Evolutionary conservation across 2,888 invertebrate species (phyloP), one percentile per base, ranked within the genome.

Genomic region (Germaria angustata): DNA sequence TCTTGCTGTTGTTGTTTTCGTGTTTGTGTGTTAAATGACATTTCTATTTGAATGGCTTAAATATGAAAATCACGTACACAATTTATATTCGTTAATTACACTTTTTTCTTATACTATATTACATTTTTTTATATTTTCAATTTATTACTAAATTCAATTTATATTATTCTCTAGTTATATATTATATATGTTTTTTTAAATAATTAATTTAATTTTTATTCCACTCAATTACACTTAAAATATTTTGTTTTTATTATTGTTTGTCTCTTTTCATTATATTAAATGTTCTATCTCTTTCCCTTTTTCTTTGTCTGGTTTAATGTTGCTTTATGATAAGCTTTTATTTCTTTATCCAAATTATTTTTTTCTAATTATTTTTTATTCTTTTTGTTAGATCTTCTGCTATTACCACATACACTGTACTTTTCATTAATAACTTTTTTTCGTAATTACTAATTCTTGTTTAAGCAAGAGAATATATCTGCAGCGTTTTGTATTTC

Each of bases 341-440:
- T 65, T 46, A 32, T 46, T 80, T 49, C 61, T 53, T 63, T 75
- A 75, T 63, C 15, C n/a, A n/a, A 53, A 57, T 55, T 39, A 28
- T 28, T 28, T 28, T 65, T 80, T 75, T 80, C 80, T 80, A 75
- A 75, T 75, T 68, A 63, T 57, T 55, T 57, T 57, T 32, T 6
- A n/a, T 69, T 69, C 49, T 69, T 57, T 57, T 77, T 69, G n/a
- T 49, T 49, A 9, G 22, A 59, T 82, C 75, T 57, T 77, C 66
- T 65, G 59, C 59, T 79, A 79, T 82, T 82, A 79, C 82, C 79
- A 82, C 79, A 82, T 82, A 79, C 82, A 82, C 82, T 82, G 82
- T 82, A 82, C 82, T 79, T 82, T 76, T 63, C 63, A n/a, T 55
- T 61, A 15, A 51, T 28, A 17, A 44, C 55, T 71, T 69, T 39